Evolutionary conservation across 2,888 invertebrate species (phyloP).

Genomic region (Micropterix aruncella): DNA sequence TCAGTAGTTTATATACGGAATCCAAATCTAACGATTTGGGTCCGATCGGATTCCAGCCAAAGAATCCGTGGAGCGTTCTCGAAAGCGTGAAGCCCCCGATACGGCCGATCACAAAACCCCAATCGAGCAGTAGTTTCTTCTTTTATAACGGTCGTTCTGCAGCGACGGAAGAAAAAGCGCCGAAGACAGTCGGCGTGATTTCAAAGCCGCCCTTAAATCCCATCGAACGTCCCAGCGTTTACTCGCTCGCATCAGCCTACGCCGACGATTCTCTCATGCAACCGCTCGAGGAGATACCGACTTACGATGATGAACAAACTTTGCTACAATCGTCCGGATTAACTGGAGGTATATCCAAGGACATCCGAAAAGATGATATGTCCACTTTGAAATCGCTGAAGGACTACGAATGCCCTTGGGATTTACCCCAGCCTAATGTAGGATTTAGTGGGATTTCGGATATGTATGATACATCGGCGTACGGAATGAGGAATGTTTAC

Average conservation of each 20-base stretch:
- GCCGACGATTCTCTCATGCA: neutral
- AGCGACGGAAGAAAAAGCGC: neutral
- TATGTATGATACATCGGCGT: too few relatives aligned
- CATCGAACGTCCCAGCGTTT: neutral
- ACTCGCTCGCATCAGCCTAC: neutral
- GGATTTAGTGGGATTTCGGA: too few relatives aligned
- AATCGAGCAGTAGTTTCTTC: slow-evolving; percentile 11
- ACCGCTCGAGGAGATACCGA: neutral
- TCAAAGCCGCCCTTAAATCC: neutral
- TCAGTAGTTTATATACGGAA: neutral
- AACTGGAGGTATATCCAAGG: neutral
- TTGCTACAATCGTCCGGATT: neutral
- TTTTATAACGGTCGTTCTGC: neutral
- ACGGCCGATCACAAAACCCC: neutral
- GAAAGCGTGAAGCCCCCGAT: neutral
- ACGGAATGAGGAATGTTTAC: too few relatives aligned
- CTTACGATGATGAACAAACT: neutral
- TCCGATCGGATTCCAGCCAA: slow-evolving; percentile 26
- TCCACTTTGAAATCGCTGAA: neutral
- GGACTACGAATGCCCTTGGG: neutral
- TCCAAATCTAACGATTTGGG: too few relatives aligned
- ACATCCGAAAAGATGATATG: neutral
- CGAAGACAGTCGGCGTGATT: slow-evolving; percentile 1
- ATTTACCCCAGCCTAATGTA: neutral
- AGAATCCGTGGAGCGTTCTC: slow-evolving; percentile 10